Conservation (phyloP, 2,888 invertebrate species). For the Ophonus ardosiacus region DNA sequence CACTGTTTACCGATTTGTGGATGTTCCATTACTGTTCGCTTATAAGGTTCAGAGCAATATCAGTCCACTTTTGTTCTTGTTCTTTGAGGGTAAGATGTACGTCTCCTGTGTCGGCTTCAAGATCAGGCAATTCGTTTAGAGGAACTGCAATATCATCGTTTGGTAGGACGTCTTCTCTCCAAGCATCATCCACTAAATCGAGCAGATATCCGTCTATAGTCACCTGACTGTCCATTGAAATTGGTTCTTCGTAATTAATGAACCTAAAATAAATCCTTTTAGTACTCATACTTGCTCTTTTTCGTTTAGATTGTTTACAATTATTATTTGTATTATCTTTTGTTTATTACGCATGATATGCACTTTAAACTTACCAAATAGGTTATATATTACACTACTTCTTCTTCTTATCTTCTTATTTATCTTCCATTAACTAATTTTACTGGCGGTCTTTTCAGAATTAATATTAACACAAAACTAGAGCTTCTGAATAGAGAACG, state of each 20-base stretch:
- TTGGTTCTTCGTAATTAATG: not conserved
- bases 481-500: conserved; percentile 78
- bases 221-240: conserved; percentile 86
- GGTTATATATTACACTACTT: conserved; percentile 45
- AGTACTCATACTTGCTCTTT: not conserved
- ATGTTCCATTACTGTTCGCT: conserved; percentile 84
- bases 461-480: conserved; percentile 77
- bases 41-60: conserved; percentile 77
- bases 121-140: conserved; percentile 92
- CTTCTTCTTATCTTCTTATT: conserved; percentile 65
- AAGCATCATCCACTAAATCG: conserved; percentile 90
- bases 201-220: conserved; percentile 85
- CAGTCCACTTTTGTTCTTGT: conserved; percentile 85
- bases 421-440: not conserved
- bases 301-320: not conserved
- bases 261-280: not conserved
- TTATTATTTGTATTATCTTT: not conserved
- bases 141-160: conserved; percentile 93
- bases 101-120: conserved; percentile 94
- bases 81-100: conserved; percentile 93
- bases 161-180: conserved; percentile 90
- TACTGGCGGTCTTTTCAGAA: conserved; percentile 69
- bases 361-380: conserved; percentile 11
- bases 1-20: conserved; percentile 85
- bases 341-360: conserved; percentile 2